Percentiles rank a stretch among this genome's conserved stretches.
phyloP scores from a whole-genome alignment of 2,113 vertebrate genomes.

The Cinclus cinclus region DNA sequence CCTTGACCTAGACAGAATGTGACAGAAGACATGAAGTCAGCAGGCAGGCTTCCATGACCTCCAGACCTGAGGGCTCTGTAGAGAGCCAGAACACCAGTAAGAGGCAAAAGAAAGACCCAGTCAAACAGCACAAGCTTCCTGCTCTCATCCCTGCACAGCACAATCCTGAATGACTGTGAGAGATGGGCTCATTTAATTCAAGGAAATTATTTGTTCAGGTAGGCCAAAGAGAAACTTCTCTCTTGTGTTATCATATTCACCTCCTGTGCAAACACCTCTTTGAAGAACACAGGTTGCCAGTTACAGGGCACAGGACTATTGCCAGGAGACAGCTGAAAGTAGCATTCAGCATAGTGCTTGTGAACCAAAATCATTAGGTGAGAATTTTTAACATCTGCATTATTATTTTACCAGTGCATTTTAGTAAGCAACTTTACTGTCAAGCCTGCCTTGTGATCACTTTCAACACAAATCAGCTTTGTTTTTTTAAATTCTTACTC shows the following conservation, averaged over 20 bases:
- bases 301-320: background rate
- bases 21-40: background rate
- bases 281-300: background rate
- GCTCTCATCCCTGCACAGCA: accelerated
- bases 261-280: background rate
- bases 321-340: background rate
- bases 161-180: background rate
- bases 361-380: background rate
- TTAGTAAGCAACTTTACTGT: background rate
- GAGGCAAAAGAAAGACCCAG: background rate
- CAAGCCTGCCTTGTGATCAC: background rate
- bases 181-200: background rate
- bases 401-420: background rate
- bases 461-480: background rate
- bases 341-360: background rate
- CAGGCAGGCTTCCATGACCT: background rate
- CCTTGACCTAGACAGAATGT: slow-evolving; percentile 50
- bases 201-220: background rate
- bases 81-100: background rate
- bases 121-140: background rate
- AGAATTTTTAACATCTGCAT: background rate
- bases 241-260: background rate
- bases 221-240: background rate
- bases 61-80: background rate
- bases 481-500: background rate